These are phyloP conservation scores for Cotesia vestalis DNA, from an alignment of 1,140 invertebrate species.

Conservation along the genomic window DNA sequence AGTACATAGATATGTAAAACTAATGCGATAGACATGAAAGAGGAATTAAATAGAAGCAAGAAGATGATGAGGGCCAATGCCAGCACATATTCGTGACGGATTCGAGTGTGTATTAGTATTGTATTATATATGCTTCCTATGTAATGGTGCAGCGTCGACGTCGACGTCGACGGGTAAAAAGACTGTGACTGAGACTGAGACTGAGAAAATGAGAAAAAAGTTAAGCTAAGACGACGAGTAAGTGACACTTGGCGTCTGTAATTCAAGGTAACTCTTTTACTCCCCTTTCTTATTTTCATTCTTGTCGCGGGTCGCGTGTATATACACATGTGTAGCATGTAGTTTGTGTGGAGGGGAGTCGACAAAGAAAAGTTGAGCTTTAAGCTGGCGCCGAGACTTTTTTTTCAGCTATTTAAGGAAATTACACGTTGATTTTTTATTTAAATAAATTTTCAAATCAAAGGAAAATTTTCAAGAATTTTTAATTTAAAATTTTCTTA, in stretches of 20 bases:
- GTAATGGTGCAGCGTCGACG: background rate
- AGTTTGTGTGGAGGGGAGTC: too few species aligned
- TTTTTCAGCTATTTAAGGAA: too few species aligned
- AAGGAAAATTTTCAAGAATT: too few species aligned
- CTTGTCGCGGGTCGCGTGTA: constrained; percentile 26
- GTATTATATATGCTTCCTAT: constrained; percentile 36
- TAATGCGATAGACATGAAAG: background rate
- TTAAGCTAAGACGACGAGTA: constrained; percentile 13
- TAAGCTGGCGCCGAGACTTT: constrained; percentile 11
- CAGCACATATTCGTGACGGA: constrained; percentile 47
- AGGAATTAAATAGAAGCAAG: constrained; percentile 43
- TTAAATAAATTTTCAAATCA: too few species aligned
- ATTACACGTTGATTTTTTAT: too few species aligned
- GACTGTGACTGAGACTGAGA: background rate
- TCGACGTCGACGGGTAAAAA: background rate
- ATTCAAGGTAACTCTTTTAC: constrained; percentile 24
- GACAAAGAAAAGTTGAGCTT: constrained; percentile 2
- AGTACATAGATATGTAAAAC: background rate
- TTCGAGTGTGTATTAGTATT: too few species aligned
- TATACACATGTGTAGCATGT: background rate
- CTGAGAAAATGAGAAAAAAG: constrained; percentile 11
- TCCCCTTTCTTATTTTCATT: constrained; percentile 17
- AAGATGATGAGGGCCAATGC: constrained; percentile 47
- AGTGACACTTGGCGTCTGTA: constrained; percentile 47
- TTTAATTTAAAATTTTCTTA: too few species aligned